Percentiles rank a stretch among this genome's conserved stretches.
Evolutionary conservation across 2,888 invertebrate genomes (phyloP).

Genomic region (Trichogramma evanescens): DNA sequence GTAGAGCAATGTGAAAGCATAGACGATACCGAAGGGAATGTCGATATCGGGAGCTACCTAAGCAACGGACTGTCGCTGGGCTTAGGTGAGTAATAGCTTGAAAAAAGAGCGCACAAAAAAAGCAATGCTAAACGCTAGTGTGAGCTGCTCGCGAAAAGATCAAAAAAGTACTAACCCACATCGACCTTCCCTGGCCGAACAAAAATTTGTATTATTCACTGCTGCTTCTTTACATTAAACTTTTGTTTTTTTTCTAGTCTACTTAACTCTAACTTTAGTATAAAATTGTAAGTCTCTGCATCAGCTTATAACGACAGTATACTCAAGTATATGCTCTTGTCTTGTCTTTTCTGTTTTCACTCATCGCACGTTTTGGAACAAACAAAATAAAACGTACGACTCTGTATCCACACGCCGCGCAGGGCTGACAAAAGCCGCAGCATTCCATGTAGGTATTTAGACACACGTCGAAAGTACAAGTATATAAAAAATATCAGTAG

Average conservation of each 20-base stretch:
- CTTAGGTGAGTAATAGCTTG: conserved; percentile 44
- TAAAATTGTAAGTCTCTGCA: conserved; percentile 4
- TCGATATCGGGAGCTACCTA: conserved; percentile 40
- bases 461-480: not conserved
- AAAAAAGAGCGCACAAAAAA: not conserved
- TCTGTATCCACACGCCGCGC: not conserved
- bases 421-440: conserved; percentile 15
- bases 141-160: not conserved
- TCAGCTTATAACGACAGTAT: not conserved
- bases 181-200: conserved; percentile 18
- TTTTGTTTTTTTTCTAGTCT: too few relatives aligned
- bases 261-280: too few relatives aligned
- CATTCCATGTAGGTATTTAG: conserved; percentile 18
- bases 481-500: too few relatives aligned
- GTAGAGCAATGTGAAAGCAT: conserved; percentile 44
- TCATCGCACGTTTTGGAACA: conserved; percentile 6
- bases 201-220: conserved; percentile 5
- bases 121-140: not conserved
- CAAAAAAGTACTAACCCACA: conserved; percentile 17
- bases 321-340: conserved; percentile 13
- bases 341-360: conserved; percentile 18
- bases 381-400: not conserved
- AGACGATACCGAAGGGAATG: conserved; percentile 43
- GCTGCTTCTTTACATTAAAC: not conserved
- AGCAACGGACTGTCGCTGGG: conserved; percentile 42